Percentiles rank a stretch among this genome's conserved stretches.
These are phyloP conservation scores for Ashinkailepas kermadecensis DNA, from an alignment of 2,888 invertebrate species.

Conservation along the genomic window DNA sequence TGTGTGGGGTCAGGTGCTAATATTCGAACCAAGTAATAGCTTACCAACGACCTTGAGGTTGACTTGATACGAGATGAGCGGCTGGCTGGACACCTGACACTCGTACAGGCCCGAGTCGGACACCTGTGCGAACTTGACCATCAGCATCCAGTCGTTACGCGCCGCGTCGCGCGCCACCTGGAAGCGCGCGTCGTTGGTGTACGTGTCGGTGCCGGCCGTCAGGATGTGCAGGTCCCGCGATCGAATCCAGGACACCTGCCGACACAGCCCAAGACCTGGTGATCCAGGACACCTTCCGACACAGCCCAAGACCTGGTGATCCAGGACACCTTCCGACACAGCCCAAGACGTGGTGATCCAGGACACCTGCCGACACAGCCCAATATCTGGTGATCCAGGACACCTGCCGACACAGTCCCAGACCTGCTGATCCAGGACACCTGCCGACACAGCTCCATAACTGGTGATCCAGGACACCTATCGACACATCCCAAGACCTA, in stretches of 20 bases:
- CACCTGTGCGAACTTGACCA: constrained; percentile 27
- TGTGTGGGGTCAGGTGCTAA: too few relatives aligned
- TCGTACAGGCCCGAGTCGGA: background rate
- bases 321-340: too few relatives aligned
- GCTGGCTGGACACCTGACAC: background rate
- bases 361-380: too few relatives aligned
- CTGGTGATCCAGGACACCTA: too few relatives aligned
- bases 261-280: background rate
- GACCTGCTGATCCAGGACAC: too few relatives aligned
- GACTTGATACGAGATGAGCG: background rate
- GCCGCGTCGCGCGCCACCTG: constrained; percentile 28
- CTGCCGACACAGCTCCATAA: too few relatives aligned
- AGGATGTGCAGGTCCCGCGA: constrained; percentile 30
- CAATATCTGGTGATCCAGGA: too few relatives aligned
- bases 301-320: too few relatives aligned
- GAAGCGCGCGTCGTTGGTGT: constrained; percentile 30
- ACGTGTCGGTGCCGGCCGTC: constrained; percentile 28
- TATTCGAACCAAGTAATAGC: background rate
- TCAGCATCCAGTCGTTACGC: constrained; percentile 30
- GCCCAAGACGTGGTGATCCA: too few relatives aligned
- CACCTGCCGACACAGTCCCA: too few relatives aligned
- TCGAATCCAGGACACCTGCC: constrained; percentile 30
- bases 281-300: too few relatives aligned
- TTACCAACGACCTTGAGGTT: background rate
- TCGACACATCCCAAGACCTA: too few relatives aligned